Evolutionary conservation across 2,113 vertebrate species (phyloP).

Genomic region (Podiceps cristatus): DNA sequence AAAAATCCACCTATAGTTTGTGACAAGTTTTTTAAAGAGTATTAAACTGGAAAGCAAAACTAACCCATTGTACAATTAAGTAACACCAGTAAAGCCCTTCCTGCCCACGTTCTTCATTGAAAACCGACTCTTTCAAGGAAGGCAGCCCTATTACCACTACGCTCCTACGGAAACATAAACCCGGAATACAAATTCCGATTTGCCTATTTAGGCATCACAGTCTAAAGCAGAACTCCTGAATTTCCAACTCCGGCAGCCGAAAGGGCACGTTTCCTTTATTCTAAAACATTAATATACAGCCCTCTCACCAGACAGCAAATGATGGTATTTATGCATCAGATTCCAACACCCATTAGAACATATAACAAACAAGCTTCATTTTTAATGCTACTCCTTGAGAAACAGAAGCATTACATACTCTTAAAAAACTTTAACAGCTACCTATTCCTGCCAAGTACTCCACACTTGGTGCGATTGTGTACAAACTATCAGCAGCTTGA

Average conservation of each 20-base stretch:
- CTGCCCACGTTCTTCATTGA: neutral
- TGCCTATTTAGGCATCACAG: neutral
- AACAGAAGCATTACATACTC: rapidly evolving
- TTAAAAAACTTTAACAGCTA: neutral
- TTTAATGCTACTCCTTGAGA: neutral
- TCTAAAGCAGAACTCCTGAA: neutral
- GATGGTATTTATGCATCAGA: neutral
- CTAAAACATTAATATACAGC: rapidly evolving
- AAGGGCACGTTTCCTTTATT: neutral
- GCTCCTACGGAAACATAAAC: neutral
- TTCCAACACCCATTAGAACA: neutral
- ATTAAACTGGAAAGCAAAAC: neutral
- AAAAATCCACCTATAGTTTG: neutral
- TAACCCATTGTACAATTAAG: neutral
- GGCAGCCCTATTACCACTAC: neutral
- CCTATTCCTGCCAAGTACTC: neutral
- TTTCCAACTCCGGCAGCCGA: neutral
- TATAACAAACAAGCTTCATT: neutral
- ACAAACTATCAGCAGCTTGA: neutral
- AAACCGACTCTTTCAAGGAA: neutral
- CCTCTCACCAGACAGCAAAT: neutral
- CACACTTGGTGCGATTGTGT: neutral
- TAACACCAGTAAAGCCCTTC: neutral
- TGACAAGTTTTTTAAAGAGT: neutral
- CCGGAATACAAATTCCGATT: neutral